Conservation (phyloP, 1,140 invertebrate species). For the Frieseomelitta varia region DNA sequence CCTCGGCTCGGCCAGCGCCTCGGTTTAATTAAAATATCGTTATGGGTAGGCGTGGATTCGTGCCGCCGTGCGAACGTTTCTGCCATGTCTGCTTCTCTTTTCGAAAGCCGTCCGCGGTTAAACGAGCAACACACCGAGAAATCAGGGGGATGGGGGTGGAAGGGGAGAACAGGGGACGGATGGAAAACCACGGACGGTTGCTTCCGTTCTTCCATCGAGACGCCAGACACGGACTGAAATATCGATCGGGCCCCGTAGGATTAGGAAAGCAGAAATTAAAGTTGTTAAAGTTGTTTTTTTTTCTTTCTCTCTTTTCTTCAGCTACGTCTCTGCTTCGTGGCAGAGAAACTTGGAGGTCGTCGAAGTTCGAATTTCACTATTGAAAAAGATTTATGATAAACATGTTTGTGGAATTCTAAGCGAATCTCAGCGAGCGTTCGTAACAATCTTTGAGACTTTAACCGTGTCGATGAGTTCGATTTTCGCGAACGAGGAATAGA, state of each 20-base stretch:
- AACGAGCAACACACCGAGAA: constrained; percentile 23
- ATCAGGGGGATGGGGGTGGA: neutral
- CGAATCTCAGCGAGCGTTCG: neutral
- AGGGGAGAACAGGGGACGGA: neutral
- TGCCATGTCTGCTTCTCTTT: constrained; percentile 60
- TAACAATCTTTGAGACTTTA: too few species aligned
- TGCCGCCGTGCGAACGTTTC: constrained; percentile 73
- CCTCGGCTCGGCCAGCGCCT: constrained; percentile 76
- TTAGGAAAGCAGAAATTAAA: neutral
- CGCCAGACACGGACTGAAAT: neutral
- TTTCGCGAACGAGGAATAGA: too few species aligned
- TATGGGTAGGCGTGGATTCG: constrained; percentile 82
- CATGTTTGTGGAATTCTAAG: neutral
- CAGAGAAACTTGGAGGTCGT: too few species aligned
- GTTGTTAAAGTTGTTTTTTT: neutral
- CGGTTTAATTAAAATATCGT: constrained; percentile 83
- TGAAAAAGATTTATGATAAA: neutral
- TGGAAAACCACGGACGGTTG: constrained; percentile 37
- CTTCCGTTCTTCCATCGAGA: constrained; percentile 51
- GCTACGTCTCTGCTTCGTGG: too few species aligned
- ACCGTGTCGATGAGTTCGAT: too few species aligned
- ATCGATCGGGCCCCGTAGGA: neutral
- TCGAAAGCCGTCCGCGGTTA: constrained; percentile 53
- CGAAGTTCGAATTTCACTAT: neutral
- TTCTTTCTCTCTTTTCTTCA: too few species aligned